phyloP scores from a whole-genome alignment of 2,888 invertebrate species.

The Mesorhabditis spiculigera region DNA sequence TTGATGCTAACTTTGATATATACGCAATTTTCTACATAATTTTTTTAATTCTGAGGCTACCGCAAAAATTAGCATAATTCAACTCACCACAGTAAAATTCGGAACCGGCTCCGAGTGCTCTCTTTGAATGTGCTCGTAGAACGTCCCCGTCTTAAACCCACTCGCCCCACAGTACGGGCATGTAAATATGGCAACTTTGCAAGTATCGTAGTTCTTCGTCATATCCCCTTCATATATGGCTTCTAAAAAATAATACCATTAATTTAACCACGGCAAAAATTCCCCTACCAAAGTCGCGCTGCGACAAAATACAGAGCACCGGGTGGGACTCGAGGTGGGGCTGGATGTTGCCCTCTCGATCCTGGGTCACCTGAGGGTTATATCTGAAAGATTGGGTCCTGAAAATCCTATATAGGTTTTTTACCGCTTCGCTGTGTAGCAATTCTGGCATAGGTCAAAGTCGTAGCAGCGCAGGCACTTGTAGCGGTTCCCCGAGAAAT shows the following conservation, averaged over 20 bases:
- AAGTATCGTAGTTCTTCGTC: conserved; percentile 79
- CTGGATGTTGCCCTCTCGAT: conserved; percentile 25
- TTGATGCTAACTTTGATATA: too few relatives aligned
- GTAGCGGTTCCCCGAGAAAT: conserved; percentile 93
- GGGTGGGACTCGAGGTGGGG: conserved; percentile 93
- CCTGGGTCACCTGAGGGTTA: neutral
- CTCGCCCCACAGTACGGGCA: conserved; percentile 95
- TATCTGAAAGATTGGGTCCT: neutral
- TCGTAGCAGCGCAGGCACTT: conserved; percentile 99
- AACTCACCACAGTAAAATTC: conserved; percentile 68
- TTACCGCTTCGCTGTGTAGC: conserved; percentile 21
- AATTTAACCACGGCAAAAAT: neutral
- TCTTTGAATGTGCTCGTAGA: conserved; percentile 72
- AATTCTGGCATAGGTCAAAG: conserved; percentile 90
- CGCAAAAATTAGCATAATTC: neutral
- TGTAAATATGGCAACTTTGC: conserved; percentile 73
- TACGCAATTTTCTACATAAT: neutral
- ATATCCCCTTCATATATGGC: conserved; percentile 93
- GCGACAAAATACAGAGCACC: conserved; percentile 96
- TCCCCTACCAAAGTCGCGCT: conserved; percentile 81
- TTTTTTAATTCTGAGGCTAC: neutral
- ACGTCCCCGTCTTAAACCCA: conserved; percentile 87
- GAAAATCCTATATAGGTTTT: neutral
- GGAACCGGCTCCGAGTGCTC: conserved; percentile 86
- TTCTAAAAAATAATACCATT: conserved; percentile 66